Conservation (phyloP, 2,113 vertebrate species). For the Aviceda subcristata region DNA sequence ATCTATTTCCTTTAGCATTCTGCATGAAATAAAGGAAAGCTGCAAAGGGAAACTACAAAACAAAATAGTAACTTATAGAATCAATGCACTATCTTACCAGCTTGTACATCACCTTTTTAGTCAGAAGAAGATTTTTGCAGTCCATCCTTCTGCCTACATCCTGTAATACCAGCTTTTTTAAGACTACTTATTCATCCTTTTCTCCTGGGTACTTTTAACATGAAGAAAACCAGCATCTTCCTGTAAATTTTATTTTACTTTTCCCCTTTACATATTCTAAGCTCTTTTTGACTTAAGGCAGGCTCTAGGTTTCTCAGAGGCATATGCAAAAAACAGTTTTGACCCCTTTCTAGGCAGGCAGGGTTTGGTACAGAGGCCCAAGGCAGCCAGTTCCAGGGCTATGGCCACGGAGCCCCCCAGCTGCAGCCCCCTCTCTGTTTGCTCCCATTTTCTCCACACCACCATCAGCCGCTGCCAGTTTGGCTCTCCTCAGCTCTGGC, state of each 20-base stretch:
- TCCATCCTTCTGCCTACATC: background rate
- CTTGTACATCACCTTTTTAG: background rate
- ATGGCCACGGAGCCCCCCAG: fast-evolving
- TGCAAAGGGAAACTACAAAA: background rate
- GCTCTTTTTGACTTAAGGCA: background rate
- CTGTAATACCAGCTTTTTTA: background rate
- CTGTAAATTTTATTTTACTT: background rate
- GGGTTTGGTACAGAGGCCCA: background rate
- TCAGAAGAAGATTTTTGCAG: background rate
- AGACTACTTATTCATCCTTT: background rate
- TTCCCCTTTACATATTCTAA: background rate
- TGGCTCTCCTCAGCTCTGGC: background rate
- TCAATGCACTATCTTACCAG: background rate
- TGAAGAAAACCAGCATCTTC: background rate
- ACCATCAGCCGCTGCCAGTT: background rate
- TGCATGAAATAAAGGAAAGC: background rate
- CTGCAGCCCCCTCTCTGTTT: background rate
- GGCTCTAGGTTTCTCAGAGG: background rate
- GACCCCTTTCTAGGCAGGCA: background rate
- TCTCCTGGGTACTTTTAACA: background rate
- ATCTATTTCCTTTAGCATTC: background rate
- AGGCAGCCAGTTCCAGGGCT: background rate
- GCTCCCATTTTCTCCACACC: background rate
- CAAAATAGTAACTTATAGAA: background rate
- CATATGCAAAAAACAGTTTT: background rate